A percentile compares a stretch with the other conserved stretches of the same genome.
These are phyloP conservation scores for Xylota sylvarum DNA, from an alignment of 2,888 invertebrate genomes.

Conservation along the genomic window DNA sequence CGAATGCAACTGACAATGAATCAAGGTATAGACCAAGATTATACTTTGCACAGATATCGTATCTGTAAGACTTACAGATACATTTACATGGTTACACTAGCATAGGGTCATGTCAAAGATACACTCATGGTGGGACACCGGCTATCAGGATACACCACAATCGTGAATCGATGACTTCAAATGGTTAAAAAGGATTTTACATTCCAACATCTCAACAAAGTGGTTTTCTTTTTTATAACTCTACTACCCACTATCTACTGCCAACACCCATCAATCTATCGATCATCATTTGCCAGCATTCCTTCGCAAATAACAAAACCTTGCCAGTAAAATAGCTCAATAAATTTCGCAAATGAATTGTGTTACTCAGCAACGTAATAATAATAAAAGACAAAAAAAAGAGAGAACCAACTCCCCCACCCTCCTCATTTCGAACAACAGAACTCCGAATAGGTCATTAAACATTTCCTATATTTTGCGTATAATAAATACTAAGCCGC, in stretches of 20 bases:
- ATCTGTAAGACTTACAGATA: too few relatives aligned
- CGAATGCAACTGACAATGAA: too few relatives aligned
- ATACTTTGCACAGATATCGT: too few relatives aligned
- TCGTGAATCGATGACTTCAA: too few relatives aligned
- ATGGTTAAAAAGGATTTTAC: too few relatives aligned
- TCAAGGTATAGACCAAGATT: too few relatives aligned
- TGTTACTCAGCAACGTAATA: slow-evolving; percentile 20
- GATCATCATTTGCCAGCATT: slow-evolving; percentile 29
- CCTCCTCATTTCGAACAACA: slow-evolving; percentile 26
- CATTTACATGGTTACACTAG: too few relatives aligned
- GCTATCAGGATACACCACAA: too few relatives aligned
- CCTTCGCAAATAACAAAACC: not conserved
- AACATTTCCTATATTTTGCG: slow-evolving; percentile 71
- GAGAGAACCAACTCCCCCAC: not conserved
- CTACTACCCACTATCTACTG: not conserved
- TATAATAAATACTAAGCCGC: slow-evolving; percentile 66
- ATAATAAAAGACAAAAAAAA: slow-evolving; percentile 1
- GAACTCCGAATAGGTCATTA: slow-evolving; percentile 54
- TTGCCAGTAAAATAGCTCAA: slow-evolving; percentile 13
- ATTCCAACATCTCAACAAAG: too few relatives aligned
- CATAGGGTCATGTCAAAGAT: too few relatives aligned
- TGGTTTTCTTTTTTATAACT: too few relatives aligned
- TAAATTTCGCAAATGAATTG: slow-evolving; percentile 39
- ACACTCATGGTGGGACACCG: too few relatives aligned
- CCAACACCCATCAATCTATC: not conserved